phyloP scores from a whole-genome alignment of 2,888 invertebrate species.

The Criorhina ranunculi region DNA sequence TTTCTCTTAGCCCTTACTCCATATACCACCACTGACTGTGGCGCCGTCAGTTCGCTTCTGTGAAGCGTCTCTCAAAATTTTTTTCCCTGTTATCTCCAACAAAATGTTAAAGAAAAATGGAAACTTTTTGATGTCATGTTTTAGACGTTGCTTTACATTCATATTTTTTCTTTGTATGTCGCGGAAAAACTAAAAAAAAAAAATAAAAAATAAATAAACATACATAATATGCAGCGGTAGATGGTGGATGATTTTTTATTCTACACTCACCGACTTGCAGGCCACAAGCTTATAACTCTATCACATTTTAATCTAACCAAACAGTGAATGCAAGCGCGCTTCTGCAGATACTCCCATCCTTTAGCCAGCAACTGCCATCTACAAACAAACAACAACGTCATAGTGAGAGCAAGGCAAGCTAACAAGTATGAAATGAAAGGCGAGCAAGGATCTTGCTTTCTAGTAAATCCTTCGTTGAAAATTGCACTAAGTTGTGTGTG shows the following conservation, averaged over 20 bases:
- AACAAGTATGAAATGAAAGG: constrained; percentile 41
- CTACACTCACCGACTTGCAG: constrained; percentile 25
- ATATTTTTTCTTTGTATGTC: constrained; percentile 43
- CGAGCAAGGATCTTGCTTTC: constrained; percentile 60
- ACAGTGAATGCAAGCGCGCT: constrained; percentile 43
- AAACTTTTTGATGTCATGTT: constrained; percentile 73
- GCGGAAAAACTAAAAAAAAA: constrained; percentile 18
- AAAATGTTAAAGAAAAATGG: constrained; percentile 52
- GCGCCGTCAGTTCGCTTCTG: constrained; percentile 58
- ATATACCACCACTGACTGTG: constrained; percentile 31
- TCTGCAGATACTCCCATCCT: constrained; percentile 29
- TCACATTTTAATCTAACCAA: constrained; percentile 72
- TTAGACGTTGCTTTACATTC: constrained; percentile 68
- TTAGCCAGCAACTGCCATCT: constrained; percentile 2
- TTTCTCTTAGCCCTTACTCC: constrained; percentile 25
- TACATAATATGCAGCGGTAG: constrained; percentile 16
- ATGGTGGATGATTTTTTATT: constrained; percentile 31
- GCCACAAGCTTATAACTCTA: constrained; percentile 63
- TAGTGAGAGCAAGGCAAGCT: neutral
- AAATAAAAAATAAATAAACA: constrained; percentile 9
- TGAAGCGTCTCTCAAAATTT: neutral
- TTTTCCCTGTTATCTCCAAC: neutral
- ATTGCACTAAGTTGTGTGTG: neutral
- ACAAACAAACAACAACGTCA: constrained; percentile 41
- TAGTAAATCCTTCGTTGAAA: constrained; percentile 5